Evolutionary conservation across 64 coral and sea anemone genomes (phyloP), one percentile per base, ranked within the genome.

Genomic region (Stylophora pistillata): DNA sequence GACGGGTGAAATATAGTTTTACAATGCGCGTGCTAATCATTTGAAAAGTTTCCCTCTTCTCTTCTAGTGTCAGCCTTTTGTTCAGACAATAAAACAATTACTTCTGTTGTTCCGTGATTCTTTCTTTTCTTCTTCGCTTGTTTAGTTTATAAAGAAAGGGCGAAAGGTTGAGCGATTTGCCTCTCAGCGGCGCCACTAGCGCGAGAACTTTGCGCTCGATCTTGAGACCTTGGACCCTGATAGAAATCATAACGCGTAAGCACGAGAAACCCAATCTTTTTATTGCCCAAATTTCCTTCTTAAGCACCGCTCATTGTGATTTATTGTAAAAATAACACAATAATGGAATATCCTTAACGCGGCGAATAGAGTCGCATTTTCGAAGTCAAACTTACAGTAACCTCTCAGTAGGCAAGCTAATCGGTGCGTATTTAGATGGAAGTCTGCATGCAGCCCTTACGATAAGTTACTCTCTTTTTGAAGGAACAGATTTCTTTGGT

Each of bases 201-300:
- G 64, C 37, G 77, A 58, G 26, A 79, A 27, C 26, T 29, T 13
- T 41, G 21, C 17, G 62, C 30, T 62, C 13, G 80, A 83, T 69
- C 80, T 13, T 30, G 34, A 81, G 78, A 83, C 80, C 80, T 83
- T 83, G 80, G 23, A 83, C 80, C 80, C 26, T 83, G 80, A 83
- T 53, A 53, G 80, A 83, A 83, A 83, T 83, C 80, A 60, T 34
- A 82, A 82, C 32, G 33, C 59, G 56, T 66, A 82, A 64, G 62
- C 21, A 54, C 62, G 60, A 30, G 80, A 83, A 83, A 83, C 80
- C 80, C 80, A 83, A 83, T 83, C 80, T 83, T 83, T 83, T 83
- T 83, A 83, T 83, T 83, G 62, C 80, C 80, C 61, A 83, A 83
- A 83, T 83, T 83, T 83, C 80, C 80, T 83, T 83, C 80, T 83